phyloP scores from a whole-genome alignment of 1,140 invertebrate genomes.

The Bombus waltoni region DNA sequence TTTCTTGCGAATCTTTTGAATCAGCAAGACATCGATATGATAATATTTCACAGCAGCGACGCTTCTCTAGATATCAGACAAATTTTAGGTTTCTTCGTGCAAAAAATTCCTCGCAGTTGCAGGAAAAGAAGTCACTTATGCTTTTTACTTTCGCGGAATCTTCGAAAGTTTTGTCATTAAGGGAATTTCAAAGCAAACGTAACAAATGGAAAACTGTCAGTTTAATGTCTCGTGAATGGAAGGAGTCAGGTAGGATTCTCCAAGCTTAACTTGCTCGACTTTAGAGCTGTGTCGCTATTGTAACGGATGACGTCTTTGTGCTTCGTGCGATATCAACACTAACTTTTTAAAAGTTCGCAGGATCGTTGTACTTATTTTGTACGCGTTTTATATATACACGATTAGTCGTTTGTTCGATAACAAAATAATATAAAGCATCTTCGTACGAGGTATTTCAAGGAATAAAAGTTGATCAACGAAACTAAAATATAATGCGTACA shows the following conservation, averaged over 20 bases:
- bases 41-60: too few relatives aligned
- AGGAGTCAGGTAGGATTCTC: not conserved
- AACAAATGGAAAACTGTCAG: slow-evolving; percentile 30
- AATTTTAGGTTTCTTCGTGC: not conserved
- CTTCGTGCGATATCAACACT: not conserved
- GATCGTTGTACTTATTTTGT: not conserved
- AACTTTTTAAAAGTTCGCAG: not conserved
- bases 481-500: too few relatives aligned
- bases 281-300: not conserved
- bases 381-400: too few relatives aligned
- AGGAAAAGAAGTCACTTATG: not conserved
- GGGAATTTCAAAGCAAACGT: slow-evolving; percentile 13
- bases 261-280: not conserved
- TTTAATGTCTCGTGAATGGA: slow-evolving; percentile 13
- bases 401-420: too few relatives aligned
- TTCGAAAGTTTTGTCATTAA: slow-evolving; percentile 11
- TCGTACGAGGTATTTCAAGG: too few relatives aligned
- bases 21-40: too few relatives aligned
- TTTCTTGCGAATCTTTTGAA: too few relatives aligned
- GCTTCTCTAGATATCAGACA: too few relatives aligned
- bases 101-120: too few relatives aligned
- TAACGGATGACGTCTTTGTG: not conserved
- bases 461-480: too few relatives aligned
- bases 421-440: too few relatives aligned
- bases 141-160: not conserved